Percentiles rank a stretch among this genome's conserved stretches.
Conservation (phyloP, 2,888 invertebrate species). For the Drosophila neutralis region DNA sequence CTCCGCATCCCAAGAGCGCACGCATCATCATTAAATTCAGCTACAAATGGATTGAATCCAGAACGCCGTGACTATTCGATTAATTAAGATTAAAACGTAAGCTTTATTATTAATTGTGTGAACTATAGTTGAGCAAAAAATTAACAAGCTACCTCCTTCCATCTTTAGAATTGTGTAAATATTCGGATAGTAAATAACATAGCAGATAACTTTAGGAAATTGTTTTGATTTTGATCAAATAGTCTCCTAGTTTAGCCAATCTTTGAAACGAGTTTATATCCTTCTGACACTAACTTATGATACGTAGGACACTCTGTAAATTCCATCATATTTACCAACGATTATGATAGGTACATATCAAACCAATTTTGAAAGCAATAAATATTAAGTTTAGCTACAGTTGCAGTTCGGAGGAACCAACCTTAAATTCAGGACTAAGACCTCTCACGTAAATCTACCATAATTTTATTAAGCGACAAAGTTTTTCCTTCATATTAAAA, state of each 20-base stretch:
- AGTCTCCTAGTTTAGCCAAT: neutral
- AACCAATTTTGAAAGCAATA: slow-evolving; percentile 21
- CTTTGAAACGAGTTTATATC: neutral
- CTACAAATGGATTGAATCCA: slow-evolving; percentile 30
- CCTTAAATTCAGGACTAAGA: neutral
- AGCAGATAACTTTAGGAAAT: neutral
- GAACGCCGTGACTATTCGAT: slow-evolving; percentile 17
- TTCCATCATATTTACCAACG: slow-evolving; percentile 15
- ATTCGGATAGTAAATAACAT: neutral
- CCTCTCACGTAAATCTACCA: neutral
- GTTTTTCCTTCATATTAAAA: neutral
- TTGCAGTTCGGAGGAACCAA: neutral
- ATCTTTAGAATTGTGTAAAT: neutral
- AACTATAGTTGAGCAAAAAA: slow-evolving; percentile 8
- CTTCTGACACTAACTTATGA: slow-evolving; percentile 10
- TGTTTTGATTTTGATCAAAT: neutral
- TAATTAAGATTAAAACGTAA: slow-evolving; percentile 10
- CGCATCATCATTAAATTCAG: slow-evolving; percentile 34
- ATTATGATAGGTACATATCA: neutral
- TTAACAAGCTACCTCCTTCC: neutral
- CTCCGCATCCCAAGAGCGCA: slow-evolving; percentile 46
- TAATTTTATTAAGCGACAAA: slow-evolving; percentile 7
- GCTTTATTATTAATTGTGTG: slow-evolving; percentile 7
- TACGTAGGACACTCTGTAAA: slow-evolving; percentile 1
- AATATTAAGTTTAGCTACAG: neutral